Evolutionary conservation across 2,113 vertebrate species (phyloP), one percentile per base, ranked within the genome.

Genomic region (Melierax canorus): DNA sequence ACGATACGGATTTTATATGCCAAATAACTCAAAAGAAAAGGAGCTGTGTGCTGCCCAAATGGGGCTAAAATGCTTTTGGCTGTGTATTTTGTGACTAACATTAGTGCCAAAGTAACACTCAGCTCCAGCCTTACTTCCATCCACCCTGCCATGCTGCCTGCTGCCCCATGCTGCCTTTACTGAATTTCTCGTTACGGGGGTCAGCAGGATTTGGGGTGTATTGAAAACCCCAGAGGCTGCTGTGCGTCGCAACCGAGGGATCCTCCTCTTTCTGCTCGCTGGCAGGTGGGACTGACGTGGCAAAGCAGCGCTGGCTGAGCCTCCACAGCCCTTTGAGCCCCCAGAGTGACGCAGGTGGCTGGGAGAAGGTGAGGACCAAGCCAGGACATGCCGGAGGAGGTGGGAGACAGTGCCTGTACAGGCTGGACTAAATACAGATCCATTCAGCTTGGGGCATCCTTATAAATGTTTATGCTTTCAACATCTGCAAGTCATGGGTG

Each of bases 1-100:
- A 8, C 0, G 4, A 32, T 0, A 3, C 12, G 56, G 26, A 8
- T 7, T 18, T 27, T 43, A 18, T 3, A 32, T 0, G 1, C 26
- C 3, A 4, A 58, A 5, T 10, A 76, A 38, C 62, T 3, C 6
- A 2, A 48, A 19, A 19, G 36, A 12, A 34, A 34, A 38, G 45
- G 53, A 30, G 46, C 45, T 3, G 9, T 2, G 26, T 5, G 15
- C 51, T 46, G 59, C 23, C 15, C 45, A 1, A 7, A 6, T 1
- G 1, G 56, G 22, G 22, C 27, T 7, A 11, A 34, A 58, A 34
- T 1, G 51, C 34, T 59, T 39, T 15, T 51, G 53, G 50, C 51
- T 11, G 6, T 5, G 15, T 14, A 7, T 27, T 58, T 34, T 6
- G 22, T 20, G 36, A 38, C 15, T 12, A 10, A 15, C 3, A 1